Conservation (phyloP, 2,113 vertebrate genomes). For the Circaetus gallicus region DNA sequence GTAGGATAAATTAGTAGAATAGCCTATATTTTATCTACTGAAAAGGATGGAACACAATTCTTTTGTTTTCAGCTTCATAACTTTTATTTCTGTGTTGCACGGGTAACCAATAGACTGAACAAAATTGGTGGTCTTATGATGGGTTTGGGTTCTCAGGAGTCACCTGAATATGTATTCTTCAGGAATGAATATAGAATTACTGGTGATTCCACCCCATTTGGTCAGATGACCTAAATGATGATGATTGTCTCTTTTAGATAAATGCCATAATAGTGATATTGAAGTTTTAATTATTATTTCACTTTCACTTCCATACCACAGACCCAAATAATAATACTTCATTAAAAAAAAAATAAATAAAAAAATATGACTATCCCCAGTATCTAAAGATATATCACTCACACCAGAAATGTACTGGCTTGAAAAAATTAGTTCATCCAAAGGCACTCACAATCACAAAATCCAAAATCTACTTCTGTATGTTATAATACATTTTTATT, state of each 20-base stretch:
- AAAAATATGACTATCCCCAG: rapidly evolving
- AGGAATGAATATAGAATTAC: neutral
- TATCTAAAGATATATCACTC: neutral
- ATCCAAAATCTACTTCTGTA: neutral
- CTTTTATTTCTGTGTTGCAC: neutral
- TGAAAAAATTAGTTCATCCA: neutral
- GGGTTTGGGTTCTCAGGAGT: neutral
- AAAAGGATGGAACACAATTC: neutral
- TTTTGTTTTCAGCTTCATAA: neutral
- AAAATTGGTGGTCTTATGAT: neutral
- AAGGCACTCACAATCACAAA: neutral
- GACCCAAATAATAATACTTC: rapidly evolving
- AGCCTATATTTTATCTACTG: neutral
- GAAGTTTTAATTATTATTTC: neutral
- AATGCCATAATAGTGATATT: neutral
- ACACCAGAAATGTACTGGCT: neutral
- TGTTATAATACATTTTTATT: neutral
- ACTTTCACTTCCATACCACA: neutral
- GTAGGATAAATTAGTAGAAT: neutral
- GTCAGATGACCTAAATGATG: neutral
- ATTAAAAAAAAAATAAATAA: neutral
- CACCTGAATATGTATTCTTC: neutral
- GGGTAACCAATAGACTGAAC: neutral
- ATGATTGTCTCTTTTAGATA: neutral
- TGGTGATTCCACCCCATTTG: neutral